phyloP scores from a whole-genome alignment of 2,797 vertebrate genomes.

The Danio choprae region DNA sequence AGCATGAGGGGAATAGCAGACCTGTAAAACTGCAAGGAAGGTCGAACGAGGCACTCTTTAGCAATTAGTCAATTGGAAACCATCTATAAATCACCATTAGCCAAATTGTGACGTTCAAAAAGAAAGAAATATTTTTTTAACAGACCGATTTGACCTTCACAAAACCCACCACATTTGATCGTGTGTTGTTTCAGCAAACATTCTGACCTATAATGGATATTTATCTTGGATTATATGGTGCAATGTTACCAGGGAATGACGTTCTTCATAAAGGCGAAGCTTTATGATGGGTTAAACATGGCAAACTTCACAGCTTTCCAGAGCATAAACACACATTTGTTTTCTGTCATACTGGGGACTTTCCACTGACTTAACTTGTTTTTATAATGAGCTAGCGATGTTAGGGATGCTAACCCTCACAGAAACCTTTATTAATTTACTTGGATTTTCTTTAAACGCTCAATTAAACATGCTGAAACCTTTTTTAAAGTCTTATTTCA shows the following conservation, averaged over 20 bases:
- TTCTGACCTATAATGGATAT: not conserved
- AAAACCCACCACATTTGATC: not conserved
- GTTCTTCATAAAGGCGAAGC: not conserved
- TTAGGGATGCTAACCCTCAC: not conserved
- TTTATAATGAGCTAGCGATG: not conserved
- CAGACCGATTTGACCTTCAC: not conserved
- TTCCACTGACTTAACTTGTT: slow-evolving; percentile 4
- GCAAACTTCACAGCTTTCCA: not conserved
- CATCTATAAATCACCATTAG: not conserved
- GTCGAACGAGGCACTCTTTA: not conserved
- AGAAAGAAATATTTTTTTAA: not conserved
- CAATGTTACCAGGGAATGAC: not conserved
- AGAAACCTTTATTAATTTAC: not conserved
- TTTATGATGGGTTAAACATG: not conserved
- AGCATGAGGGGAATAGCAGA: slow-evolving; percentile 3
- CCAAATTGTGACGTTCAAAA: slow-evolving; percentile 10
- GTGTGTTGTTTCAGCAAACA: slow-evolving; percentile 1
- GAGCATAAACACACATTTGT: slow-evolving; percentile 5
- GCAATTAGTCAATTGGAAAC: not conserved
- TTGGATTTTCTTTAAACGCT: not conserved
- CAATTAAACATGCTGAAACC: too few species aligned
- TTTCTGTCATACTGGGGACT: slow-evolving; percentile 14
- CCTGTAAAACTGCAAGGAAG: slow-evolving; percentile 12
- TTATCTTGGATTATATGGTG: slow-evolving; percentile 24
- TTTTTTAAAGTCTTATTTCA: not conserved